Percentiles rank a stretch among this genome's conserved stretches.
phyloP scores from a whole-genome alignment of 2,888 invertebrate species.

The Troilus luridus region DNA sequence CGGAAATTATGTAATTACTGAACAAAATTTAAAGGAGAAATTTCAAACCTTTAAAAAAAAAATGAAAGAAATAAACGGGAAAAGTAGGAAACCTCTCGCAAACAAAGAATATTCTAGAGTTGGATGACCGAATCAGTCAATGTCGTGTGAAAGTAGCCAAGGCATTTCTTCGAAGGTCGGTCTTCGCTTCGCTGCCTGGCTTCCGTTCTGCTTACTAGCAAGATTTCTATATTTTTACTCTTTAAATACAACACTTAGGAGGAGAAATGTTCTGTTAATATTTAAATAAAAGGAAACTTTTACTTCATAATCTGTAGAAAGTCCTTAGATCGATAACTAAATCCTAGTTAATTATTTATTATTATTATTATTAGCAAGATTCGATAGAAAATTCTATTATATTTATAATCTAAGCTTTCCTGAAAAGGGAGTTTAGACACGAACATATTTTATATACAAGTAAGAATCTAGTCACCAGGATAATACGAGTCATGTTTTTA shows the following conservation, averaged over 20 bases:
- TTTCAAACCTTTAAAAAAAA: not conserved
- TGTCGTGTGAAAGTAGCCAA: constrained; percentile 28
- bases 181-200: not conserved
- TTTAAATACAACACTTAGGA: not conserved
- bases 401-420: no score
- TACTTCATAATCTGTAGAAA: not conserved
- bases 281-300: not conserved
- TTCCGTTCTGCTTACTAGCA: not conserved
- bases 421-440: no score
- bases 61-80: not conserved
- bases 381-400: not conserved
- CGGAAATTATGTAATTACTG: not conserved
- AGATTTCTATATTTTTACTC: not conserved
- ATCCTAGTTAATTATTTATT: not conserved
- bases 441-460: no score
- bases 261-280: not conserved
- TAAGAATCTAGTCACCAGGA: no score
- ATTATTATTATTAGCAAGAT: no score
- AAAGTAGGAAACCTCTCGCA: not conserved
- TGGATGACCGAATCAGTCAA: constrained; percentile 17
- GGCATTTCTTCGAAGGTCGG: constrained; percentile 19
- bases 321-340: not conserved
- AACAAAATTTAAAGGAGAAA: not conserved
- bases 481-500: no score
- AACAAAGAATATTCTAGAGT: not conserved